Evolutionary conservation across 2,888 invertebrate species (phyloP), one percentile per base, ranked within the genome.

Genomic region (Heteromyza rotundicornis): DNA sequence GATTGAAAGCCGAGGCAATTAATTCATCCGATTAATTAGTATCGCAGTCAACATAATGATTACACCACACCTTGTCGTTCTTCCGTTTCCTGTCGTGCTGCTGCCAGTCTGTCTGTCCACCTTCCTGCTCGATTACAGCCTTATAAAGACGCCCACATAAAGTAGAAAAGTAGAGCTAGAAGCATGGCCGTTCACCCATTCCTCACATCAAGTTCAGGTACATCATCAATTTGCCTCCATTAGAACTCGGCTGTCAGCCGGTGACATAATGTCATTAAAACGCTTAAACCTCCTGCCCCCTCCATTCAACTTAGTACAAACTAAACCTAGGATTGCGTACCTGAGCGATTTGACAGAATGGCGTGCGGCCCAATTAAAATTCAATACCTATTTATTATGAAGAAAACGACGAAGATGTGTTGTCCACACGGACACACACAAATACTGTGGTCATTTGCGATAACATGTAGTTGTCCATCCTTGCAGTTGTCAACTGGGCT

Each of bases 151-250:
- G n/a, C n/a, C n/a, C n/a, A n/a, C n/a, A n/a, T n/a, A n/a, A n/a
- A n/a, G n/a, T n/a, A n/a, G n/a, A n/a, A n/a, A n/a, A n/a, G n/a
- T n/a, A n/a, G n/a, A n/a, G n/a, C n/a, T n/a, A n/a, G n/a, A n/a
- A n/a, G n/a, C n/a, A 10, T 27, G 27, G 27, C 27, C n/a, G 27
- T 7, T 7, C 27, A 27, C 7, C 10, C 10, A 10, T 27, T 27
- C n/a, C n/a, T 27, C 56, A 53, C 59, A 60, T 59, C 61, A 64
- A 68, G 60, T 64, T 66, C 64, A 68, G 58, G 57, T 51, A 66
- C 62, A 8, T 8, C 32, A 32, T 5, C 32, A 32, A 32, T 12
- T 32, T 8, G n/a, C n/a, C n/a, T 7, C 14, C 40, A 40, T 40
- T 40, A 40, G 40, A n/a, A 40, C 40, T 27, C 7, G 5, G 10